Evolutionary conservation across 2,797 vertebrate species (phyloP).

Genomic region (Phylloscopus collybita): DNA sequence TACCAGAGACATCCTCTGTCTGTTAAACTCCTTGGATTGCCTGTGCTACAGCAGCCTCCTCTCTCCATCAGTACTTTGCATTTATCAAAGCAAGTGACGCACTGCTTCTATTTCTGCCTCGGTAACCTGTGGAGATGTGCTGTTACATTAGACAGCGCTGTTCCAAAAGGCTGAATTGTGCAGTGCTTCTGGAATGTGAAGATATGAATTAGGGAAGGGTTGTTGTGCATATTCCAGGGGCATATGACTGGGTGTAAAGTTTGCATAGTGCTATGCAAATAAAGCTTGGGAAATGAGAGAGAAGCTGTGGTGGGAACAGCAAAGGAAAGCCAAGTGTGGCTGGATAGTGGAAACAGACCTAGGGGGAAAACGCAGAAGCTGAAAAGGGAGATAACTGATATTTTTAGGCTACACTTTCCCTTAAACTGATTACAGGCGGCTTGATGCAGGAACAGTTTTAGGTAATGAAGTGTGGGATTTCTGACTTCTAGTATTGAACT

Average conservation of each 20-base stretch:
- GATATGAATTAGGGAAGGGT: not conserved
- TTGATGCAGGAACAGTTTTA: not conserved
- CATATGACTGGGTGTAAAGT: not conserved
- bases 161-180: conserved; percentile 19
- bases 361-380: not conserved
- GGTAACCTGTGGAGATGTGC: not conserved
- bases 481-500: not conserved
- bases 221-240: not conserved
- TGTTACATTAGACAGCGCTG: not conserved
- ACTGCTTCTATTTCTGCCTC: not conserved
- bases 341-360: not conserved
- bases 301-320: not conserved
- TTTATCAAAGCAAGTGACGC: not conserved
- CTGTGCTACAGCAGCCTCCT: not conserved
- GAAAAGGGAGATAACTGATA: not conserved
- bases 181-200: not conserved
- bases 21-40: not conserved
- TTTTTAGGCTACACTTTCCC: not conserved
- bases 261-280: not conserved
- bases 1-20: not conserved
- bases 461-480: not conserved
- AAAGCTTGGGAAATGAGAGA: not conserved
- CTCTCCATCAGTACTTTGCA: not conserved
- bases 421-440: not conserved
- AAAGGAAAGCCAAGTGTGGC: not conserved